phyloP scores from a whole-genome alignment of 2,113 vertebrate genomes.

The Arvicanthis niloticus region DNA sequence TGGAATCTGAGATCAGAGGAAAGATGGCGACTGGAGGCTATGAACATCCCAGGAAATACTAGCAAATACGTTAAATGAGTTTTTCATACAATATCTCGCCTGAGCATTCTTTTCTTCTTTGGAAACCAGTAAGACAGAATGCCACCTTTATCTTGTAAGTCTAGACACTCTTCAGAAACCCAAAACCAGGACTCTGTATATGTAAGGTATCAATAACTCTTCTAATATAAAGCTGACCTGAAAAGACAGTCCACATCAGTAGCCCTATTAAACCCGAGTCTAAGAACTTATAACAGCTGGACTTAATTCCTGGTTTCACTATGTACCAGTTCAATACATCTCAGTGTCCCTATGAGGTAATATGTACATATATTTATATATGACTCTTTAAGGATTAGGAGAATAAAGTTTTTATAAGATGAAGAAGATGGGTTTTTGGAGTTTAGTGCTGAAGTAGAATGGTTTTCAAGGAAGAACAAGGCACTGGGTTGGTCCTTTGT shows the following conservation, averaged over 20 bases:
- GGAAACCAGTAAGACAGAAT: not conserved
- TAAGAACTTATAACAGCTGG: not conserved
- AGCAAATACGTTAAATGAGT: not conserved
- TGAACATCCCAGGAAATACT: fast-evolving
- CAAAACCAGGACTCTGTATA: not conserved
- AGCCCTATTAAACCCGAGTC: not conserved
- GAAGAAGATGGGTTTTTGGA: no score
- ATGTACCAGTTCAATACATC: not conserved
- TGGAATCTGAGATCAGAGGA: no score
- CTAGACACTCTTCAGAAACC: not conserved
- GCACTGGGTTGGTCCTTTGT: not conserved
- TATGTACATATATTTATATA: no score
- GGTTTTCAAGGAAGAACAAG: not conserved
- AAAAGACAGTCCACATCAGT: no score
- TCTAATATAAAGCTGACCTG: not conserved
- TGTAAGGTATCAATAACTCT: not conserved
- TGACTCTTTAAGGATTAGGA: not conserved
- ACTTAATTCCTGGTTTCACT: not conserved
- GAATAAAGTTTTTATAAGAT: not conserved
- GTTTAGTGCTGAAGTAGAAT: not conserved
- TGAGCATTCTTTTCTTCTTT: not conserved
- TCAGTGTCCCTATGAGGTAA: not conserved
- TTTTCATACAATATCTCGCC: not conserved
- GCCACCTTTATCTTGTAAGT: fast-evolving
- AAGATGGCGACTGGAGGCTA: not conserved